Evolutionary conservation across 2,113 vertebrate species (phyloP).

Genomic region (Ophiodon elongatus): DNA sequence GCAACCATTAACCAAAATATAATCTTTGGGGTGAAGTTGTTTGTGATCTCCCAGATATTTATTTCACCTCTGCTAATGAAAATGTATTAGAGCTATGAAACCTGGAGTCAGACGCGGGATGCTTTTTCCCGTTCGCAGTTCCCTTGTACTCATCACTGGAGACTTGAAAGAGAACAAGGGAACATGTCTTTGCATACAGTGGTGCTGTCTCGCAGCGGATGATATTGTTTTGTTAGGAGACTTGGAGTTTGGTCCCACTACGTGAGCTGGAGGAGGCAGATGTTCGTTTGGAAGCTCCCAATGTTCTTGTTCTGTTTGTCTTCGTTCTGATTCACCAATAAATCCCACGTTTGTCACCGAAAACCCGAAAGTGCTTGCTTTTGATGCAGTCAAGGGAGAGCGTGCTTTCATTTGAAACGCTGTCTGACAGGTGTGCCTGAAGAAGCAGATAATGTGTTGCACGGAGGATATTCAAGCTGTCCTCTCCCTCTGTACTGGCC

Average conservation of each 20-base stretch:
- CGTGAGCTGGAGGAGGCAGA: constrained; percentile 56
- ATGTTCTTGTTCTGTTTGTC: constrained; percentile 56
- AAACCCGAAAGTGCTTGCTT: constrained; percentile 51
- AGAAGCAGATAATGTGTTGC: constrained; percentile 71
- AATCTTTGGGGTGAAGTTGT: constrained; percentile 56
- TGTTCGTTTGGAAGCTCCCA: constrained; percentile 55
- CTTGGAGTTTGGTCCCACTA: constrained; percentile 52
- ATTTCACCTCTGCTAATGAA: constrained; percentile 61
- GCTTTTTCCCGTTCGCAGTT: constrained; percentile 6
- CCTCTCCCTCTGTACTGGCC: constrained; percentile 55
- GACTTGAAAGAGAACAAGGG: constrained; percentile 55
- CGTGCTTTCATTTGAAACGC: constrained; percentile 68
- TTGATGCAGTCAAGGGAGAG: constrained; percentile 65
- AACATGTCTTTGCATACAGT: constrained; percentile 37
- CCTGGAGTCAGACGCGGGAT: neutral
- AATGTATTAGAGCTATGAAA: constrained; percentile 53
- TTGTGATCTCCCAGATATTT: constrained; percentile 60
- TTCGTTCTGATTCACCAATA: constrained; percentile 55
- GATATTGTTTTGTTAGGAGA: constrained; percentile 51
- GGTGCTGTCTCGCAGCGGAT: constrained; percentile 23
- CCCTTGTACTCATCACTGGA: constrained; percentile 23
- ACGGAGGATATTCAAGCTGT: constrained; percentile 65
- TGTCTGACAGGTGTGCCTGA: constrained; percentile 75
- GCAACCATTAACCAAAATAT: constrained; percentile 61
- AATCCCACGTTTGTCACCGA: constrained; percentile 64